phyloP scores from a whole-genome alignment of 64 coral and sea anemone genomes.

The Stichodactyla mertensii region DNA sequence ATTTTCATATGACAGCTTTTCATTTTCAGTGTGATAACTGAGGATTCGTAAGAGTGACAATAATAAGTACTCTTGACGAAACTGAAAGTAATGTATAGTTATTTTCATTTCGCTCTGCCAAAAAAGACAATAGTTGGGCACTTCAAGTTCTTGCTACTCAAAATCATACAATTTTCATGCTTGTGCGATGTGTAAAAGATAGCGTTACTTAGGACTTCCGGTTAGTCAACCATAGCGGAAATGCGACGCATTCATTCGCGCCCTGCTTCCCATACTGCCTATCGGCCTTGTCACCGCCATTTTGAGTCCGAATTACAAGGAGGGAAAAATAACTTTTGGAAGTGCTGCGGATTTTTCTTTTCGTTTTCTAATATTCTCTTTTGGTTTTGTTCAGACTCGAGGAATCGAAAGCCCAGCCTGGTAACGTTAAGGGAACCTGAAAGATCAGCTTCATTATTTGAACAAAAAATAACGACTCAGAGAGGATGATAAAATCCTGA shows the following conservation, averaged over 20 bases:
- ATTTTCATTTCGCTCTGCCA: background rate
- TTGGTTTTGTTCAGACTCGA: slow-evolving; percentile 9
- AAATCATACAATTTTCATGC: background rate
- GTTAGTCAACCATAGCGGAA: slow-evolving; percentile 21
- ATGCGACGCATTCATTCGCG: slow-evolving; percentile 33
- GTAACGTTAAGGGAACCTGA: background rate
- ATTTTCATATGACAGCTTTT: background rate
- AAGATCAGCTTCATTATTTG: background rate
- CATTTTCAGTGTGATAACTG: background rate
- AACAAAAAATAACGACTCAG: background rate
- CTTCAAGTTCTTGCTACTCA: too few species aligned
- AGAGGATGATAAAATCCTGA: background rate
- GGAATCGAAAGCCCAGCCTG: background rate
- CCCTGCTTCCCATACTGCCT: slow-evolving; percentile 20
- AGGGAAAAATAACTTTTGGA: slow-evolving; percentile 24
- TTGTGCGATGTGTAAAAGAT: background rate
- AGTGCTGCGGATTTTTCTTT: background rate
- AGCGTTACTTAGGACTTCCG: slow-evolving; percentile 27
- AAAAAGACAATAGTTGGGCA: background rate
- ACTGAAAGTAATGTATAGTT: background rate
- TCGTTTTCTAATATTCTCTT: slow-evolving; percentile 12
- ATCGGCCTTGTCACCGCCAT: slow-evolving; percentile 15
- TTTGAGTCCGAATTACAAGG: background rate
- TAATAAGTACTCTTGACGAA: background rate
- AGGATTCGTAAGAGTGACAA: background rate